These are phyloP conservation scores for Choloepus hoffmanni DNA, from an alignment of 2,113 vertebrate species.

Conservation along the genomic window DNA sequence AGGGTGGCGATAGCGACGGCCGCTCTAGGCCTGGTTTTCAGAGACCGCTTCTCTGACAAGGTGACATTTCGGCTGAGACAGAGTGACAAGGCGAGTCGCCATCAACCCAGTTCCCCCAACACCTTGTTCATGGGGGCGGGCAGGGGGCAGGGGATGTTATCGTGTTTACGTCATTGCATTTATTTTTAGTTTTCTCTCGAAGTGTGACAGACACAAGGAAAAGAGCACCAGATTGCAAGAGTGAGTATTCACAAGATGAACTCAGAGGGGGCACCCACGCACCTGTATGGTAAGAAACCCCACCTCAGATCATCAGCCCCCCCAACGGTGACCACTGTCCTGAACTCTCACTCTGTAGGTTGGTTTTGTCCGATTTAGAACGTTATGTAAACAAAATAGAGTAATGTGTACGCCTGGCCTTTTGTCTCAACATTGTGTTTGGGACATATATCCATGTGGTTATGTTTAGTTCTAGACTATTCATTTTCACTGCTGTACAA, in stretches of 20 bases:
- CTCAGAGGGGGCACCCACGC: neutral
- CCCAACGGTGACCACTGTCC: too few relatives aligned
- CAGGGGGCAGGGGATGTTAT: neutral
- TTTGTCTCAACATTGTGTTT: rapidly evolving
- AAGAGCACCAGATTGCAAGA: rapidly evolving
- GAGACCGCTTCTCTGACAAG: neutral
- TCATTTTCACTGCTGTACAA: rapidly evolving
- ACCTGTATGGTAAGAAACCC: neutral
- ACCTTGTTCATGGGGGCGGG: too few relatives aligned
- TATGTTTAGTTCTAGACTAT: rapidly evolving
- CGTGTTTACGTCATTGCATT: rapidly evolving
- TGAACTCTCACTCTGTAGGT: neutral
- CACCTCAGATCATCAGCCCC: rapidly evolving
- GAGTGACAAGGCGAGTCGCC: neutral
- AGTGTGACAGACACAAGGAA: neutral
- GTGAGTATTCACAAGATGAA: too few relatives aligned
- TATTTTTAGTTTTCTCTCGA: neutral
- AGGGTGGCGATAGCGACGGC: rapidly evolving
- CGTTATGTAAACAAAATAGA: neutral
- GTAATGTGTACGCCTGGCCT: rapidly evolving
- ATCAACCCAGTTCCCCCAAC: neutral
- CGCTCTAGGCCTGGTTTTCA: neutral
- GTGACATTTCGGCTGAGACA: neutral
- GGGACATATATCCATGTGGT: rapidly evolving
- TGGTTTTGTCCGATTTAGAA: neutral